Evolutionary conservation across 2,888 invertebrate species (phyloP).

Genomic region (Hirudinaria manillensis): DNA sequence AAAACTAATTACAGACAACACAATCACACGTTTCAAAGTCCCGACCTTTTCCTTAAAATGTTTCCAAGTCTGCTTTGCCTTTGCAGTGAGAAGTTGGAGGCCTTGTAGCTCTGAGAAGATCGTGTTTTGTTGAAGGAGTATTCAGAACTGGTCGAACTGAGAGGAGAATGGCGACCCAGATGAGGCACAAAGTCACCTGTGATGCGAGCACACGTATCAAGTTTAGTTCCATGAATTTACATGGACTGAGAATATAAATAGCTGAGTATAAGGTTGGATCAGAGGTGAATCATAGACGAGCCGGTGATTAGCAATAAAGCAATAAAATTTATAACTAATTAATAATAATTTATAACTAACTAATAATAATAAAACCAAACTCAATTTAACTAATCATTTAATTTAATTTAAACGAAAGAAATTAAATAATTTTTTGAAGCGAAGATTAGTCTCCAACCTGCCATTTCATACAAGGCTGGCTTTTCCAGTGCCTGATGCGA

Average conservation of each 20-base stretch:
- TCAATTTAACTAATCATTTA: too few species aligned
- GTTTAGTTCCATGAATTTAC: too few species aligned
- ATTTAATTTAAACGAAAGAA: too few species aligned
- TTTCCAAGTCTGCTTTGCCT: conserved; percentile 9
- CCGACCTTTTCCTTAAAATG: conserved; percentile 16
- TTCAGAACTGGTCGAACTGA: conserved; percentile 27
- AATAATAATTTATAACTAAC: too few species aligned
- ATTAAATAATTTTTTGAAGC: too few species aligned
- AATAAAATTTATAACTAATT: too few species aligned
- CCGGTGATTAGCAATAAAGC: too few species aligned
- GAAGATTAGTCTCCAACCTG: not conserved
- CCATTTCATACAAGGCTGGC: not conserved
- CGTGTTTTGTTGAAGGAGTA: conserved; percentile 23
- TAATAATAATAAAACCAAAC: too few species aligned
- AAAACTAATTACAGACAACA: not conserved
- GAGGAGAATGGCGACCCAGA: conserved; percentile 11
- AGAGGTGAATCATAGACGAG: too few species aligned
- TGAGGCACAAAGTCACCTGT: not conserved
- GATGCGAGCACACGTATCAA: not conserved
- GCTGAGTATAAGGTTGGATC: too few species aligned
- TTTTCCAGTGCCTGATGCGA: not conserved
- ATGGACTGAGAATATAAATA: too few species aligned
- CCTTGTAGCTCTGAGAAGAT: conserved; percentile 6
- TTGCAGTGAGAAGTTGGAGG: conserved; percentile 24
- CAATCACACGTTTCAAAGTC: not conserved